These are phyloP conservation scores for Lepidothrix coronata DNA, from an alignment of 2,113 vertebrate species.

Conservation along the genomic window DNA sequence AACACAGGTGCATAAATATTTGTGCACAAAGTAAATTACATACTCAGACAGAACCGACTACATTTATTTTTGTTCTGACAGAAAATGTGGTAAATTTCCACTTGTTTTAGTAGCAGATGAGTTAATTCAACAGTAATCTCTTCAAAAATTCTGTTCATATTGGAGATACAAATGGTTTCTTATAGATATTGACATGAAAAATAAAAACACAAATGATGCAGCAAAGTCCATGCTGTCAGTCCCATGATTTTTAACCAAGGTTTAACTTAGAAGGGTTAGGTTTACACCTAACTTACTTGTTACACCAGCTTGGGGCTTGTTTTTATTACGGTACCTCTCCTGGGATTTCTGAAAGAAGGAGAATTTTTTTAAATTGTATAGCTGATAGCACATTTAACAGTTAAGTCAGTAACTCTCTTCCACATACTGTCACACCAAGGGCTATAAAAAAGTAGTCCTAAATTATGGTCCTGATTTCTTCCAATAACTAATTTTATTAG, in stretches of 20 bases:
- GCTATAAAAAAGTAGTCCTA: not conserved
- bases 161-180: not conserved
- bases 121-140: not conserved
- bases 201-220: not conserved
- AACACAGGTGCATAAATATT: not conserved
- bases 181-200: not conserved
- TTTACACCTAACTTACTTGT: conserved; percentile 83
- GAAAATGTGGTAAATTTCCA: not conserved
- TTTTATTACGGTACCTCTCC: conserved; percentile 84
- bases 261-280: not conserved
- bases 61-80: not conserved
- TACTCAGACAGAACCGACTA: not conserved
- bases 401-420: not conserved
- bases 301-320: conserved; percentile 78
- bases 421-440: not conserved
- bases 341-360: conserved; percentile 82
- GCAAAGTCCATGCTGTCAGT: not conserved
- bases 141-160: not conserved
- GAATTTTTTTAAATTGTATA: not conserved
- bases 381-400: not conserved
- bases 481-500: not conserved
- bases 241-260: not conserved
- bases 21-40: not conserved
- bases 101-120: not conserved
- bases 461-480: not conserved